Evolutionary conservation across 2,888 invertebrate genomes (phyloP), one percentile per base, ranked within the genome.

Genomic region (Busseola fusca): DNA sequence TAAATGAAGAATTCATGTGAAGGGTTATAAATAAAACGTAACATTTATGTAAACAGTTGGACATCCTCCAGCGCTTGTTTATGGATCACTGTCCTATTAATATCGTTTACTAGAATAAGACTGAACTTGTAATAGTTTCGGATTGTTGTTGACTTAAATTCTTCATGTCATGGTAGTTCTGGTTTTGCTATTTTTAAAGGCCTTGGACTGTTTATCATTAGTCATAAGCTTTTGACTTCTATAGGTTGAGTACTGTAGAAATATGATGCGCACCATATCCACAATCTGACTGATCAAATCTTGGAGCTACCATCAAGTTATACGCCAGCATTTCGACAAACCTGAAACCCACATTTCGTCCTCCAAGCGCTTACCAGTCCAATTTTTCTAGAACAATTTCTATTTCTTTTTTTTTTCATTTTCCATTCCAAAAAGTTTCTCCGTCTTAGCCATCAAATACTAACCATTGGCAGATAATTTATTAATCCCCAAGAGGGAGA

Each of bases 31-130:
- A 87, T 87, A 87, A 70, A 79, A 71, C 78, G 72, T 69, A 77
- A 84, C 76, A 83, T 87, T 85, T 88, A 88, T 87, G 59, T 85
- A 68, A 84, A 83, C 86, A 82, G 82, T 93, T 94, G 94, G 93
- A 92, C 80, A 83, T 60, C 69, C 84, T 93, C 93, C 94, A 94
- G 92, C 87, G 76, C 88, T 90, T 91, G 91, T 93, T 92, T 93
- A 92, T 88, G 87, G 80, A 68, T 81, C 76, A 78, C 76, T 66
- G 69, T 64, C 74, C 86, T 89, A 90, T 87, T 87, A 87, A 91
- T 77, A 60, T 62, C 34, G 72, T 78, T 75, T 64, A 64, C 84
- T 84, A 75, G 70, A 89, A 86, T 87, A 87, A 88, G 87, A 88
- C 79, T 81, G 76, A 84, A 86, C 83, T 87, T 87, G 85, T 83